These are phyloP conservation scores for Trissolcus basalis DNA, from an alignment of 1,140 invertebrate species.

Conservation along the genomic window DNA sequence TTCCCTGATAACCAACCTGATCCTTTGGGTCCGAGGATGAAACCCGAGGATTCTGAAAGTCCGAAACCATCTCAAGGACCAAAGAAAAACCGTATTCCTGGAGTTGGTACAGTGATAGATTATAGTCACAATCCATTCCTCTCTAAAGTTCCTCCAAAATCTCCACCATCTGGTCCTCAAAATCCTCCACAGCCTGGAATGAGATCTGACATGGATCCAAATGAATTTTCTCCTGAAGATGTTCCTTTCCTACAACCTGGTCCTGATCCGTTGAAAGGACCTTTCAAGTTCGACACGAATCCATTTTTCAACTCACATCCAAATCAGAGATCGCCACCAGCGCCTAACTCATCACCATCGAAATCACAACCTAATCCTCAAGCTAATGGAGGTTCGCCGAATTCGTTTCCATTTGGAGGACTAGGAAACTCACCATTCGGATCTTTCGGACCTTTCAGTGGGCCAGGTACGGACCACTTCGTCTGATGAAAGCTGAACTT, in stretches of 20 bases:
- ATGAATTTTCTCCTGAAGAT: constrained; percentile 8
- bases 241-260: constrained; percentile 21
- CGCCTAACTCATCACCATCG: constrained; percentile 7
- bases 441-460: constrained; percentile 20
- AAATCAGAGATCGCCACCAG: constrained; percentile 28
- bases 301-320: constrained; percentile 36
- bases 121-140: constrained; percentile 52
- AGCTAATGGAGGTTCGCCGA: constrained; percentile 21
- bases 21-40: constrained; percentile 15
- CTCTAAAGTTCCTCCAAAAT: constrained; percentile 24
- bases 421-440: constrained; percentile 27
- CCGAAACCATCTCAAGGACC: constrained; percentile 18
- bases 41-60: constrained; percentile 11
- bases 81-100: constrained; percentile 24
- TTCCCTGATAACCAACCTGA: constrained; percentile 34
- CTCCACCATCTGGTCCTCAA: neutral
- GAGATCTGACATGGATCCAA: constrained; percentile 6
- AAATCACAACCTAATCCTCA: constrained; percentile 1
- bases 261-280: constrained; percentile 44
- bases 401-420: constrained; percentile 29
- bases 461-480: constrained; percentile 40
- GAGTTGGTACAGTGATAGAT: constrained; percentile 18
- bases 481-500: constrained; percentile 33
- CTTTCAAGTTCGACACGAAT: constrained; percentile 36
- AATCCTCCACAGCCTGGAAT: constrained; percentile 11